Base-by-base conservation (phyloP, 1,140 invertebrate genomes). In the Conopomorpha cramerella region DNA sequence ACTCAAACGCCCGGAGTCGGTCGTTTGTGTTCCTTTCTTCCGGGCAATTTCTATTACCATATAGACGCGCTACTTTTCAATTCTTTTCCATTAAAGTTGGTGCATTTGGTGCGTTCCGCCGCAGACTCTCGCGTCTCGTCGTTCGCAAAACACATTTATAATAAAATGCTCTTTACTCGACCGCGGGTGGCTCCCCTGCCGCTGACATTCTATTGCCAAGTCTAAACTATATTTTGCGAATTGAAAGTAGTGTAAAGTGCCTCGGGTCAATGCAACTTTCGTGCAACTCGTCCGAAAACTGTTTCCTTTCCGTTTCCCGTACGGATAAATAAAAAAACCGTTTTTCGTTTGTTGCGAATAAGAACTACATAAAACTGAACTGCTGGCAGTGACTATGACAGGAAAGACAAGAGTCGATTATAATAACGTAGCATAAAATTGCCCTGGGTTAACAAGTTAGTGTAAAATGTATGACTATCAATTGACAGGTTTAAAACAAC, bases 31-130 rank as follows among this genome's bases (percentile, higher is more conserved):
- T 72, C 61, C 59, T 68, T 72, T 70, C 70, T 72, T 76, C 67
- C 67, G 56, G 65, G 64, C 67, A 72, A 76, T 76, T 76, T 76
- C 59, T 71, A 76, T 76, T 76, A 72, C 67, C 70, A 76, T 76
- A 76, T 76, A 76, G 70, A 76, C 62, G 55, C 57, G 67, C 61
- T 76, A 68, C 62, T 76, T 76, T 76, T 76, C 70, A 76, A 76
- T 76, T 76, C 70, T 72, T 72, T 71, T 76, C 70, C 70, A 76
- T 76, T 76, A 76, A 76, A 76, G 56, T 76, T 71, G 65, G 55
- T 63, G 60, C 63, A 71, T 68, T 55, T 38, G 46, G 58, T 72
- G 64, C 65, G 61, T 71, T 64, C 55, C 53, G 53, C 50, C 50
- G 37, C 47, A 46, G 55, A 49, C 50, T 55, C n/a, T n/a, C n/a